Evolutionary conservation across 2,113 vertebrate genomes (phyloP).

Genomic region (Rynchops niger): DNA sequence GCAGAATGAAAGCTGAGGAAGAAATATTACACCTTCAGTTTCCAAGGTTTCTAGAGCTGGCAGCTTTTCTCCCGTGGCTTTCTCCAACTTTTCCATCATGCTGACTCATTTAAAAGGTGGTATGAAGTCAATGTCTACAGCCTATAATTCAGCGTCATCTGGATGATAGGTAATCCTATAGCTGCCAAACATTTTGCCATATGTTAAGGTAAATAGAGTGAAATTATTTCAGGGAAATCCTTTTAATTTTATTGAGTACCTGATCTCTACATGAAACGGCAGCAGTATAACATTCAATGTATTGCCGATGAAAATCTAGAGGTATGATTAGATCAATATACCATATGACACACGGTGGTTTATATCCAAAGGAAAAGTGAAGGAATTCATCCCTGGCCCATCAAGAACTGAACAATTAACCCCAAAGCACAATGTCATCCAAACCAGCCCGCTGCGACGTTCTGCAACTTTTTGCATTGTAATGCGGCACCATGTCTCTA

Average conservation of each 20-base stretch:
- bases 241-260: neutral
- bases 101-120: conserved; percentile 77
- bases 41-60: conserved; percentile 65
- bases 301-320: neutral
- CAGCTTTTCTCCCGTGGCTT: conserved; percentile 74
- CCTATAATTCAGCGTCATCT: conserved; percentile 75
- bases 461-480: neutral
- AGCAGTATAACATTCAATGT: neutral
- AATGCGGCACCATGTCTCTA: neutral
- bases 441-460: neutral
- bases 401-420: neutral
- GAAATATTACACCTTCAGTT: neutral
- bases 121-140: conserved; percentile 75
- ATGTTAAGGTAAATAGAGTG: conserved; percentile 38
- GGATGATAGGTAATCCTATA: conserved; percentile 77
- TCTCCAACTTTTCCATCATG: conserved; percentile 78
- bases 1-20: neutral
- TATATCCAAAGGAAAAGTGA: neutral
- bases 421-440: neutral
- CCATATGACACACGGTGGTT: neutral
- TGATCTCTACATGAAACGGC: neutral
- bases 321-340: neutral
- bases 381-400: neutral
- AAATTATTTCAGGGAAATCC: neutral
- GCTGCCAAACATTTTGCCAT: conserved; percentile 77